Evolutionary conservation across 2,888 invertebrate species (phyloP), one percentile per base, ranked within the genome.

Genomic region (Synanthedon andrenaeformis): DNA sequence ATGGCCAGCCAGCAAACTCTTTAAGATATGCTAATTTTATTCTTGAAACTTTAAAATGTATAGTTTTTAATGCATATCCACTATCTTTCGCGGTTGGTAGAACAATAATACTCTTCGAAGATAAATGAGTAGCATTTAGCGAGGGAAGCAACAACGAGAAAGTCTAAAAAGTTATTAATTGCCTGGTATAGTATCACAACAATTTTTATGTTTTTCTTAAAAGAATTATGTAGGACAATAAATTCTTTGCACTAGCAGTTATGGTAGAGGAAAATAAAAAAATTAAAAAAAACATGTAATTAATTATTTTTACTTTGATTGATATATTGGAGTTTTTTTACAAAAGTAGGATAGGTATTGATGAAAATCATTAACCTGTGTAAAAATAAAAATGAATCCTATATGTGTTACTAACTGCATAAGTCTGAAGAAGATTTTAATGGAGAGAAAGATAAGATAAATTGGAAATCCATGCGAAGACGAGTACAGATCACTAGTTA

Each of bases 171-270:
- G 53, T 54, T 53, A 57, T 53, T 54, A 53, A 57, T 54, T 55
- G 42, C 51, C 52, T 41, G 41, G 3, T 49, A 51, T 53, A 51
- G 49, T 52, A 51, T 53, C 52, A 53, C 42, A 55, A 52, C 54
- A 56, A 45, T 55, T 53, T 56, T 51, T 55, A 55, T 56, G 53
- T 51, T 41, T 57, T 56, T 54, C 52, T 52, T 35, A 54, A 49
- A 53, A 57, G 56, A 56, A 54, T 52, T n/a, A 13, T 23, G 23
- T 23, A 23, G 23, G 5, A 23, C 23, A 23, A 52, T 54, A 51
- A 41, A 42, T 35, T 41, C 42, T 42, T 50, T 48, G 48, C 53
- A 23, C 51, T 51, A 49, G 52, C 48, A 53, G 52, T 54, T 55
- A 55, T 55, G 10, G 10, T 10, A 35, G 10, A 8, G 35, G 35